Base-by-base conservation (phyloP, 2,797 vertebrate genomes). In the Perodicticus potto region DNA sequence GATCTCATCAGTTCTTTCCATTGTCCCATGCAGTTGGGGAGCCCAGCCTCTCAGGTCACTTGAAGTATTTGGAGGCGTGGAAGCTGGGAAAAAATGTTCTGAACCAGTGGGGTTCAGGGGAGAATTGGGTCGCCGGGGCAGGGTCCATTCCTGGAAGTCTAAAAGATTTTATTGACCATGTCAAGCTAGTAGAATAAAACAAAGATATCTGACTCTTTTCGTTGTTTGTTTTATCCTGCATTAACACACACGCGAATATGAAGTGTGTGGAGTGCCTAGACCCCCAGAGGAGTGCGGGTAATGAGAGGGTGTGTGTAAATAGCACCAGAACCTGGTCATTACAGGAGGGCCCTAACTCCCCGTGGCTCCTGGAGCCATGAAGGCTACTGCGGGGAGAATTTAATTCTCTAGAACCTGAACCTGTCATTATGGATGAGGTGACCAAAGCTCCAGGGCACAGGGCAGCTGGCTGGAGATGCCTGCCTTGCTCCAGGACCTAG, bases 291-390 rank as follows among this genome's bases (percentile, higher is more conserved):
- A 77, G 81, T 85, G 93, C 57, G 29, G 73, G 45, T 96, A 97
- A 89, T 89, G 86, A 92, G 84, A 88, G 93, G 70, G 82, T 93
- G 57, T 76, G n/a, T 90, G 70, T 83, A 59, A 55, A 76, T 16
- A 7, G 3, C 12, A 12, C 55, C 13, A 27, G 34, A 55, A 94
- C 85, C 87, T 94, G 86, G 32, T 92, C 70, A 63, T 97, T 97
- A 90, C 23, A 85, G 34, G n/a, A 61, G 53, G 67, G n/a, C 76
- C 85, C 70, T 80, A n/a, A 40, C 59, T 59, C 49, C 20, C 3
- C 19, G 37, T 1, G 43, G 70, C 63, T 92, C 78, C 70, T 59
- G 78, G 91, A 97, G 93, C 86, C 96, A 32, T 7, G 22, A 74
- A 55, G 89, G 32, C 93, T 85, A 83, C 65, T 77, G 49, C 16